Conservation (phyloP, 2,888 invertebrate species). For the Volucella zonaria region DNA sequence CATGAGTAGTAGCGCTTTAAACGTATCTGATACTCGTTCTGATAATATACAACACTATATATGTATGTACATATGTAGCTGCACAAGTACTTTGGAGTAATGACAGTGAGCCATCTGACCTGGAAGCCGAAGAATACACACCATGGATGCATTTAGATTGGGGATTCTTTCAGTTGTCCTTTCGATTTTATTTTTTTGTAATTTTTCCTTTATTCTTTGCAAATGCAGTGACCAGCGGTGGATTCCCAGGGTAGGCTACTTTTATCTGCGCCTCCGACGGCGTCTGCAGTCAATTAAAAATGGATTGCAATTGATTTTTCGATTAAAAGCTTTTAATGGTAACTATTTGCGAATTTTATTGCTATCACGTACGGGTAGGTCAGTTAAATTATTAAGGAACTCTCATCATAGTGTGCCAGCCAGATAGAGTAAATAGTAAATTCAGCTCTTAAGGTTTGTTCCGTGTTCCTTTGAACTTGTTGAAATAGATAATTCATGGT, state of each 20-base stretch:
- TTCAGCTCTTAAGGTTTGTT: slow-evolving; percentile 14
- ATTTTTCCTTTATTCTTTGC: neutral
- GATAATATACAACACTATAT: neutral
- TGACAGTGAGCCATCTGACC: slow-evolving; percentile 34
- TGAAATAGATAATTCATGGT: slow-evolving; percentile 5
- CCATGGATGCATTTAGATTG: slow-evolving; percentile 25
- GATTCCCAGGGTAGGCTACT: slow-evolving; percentile 11
- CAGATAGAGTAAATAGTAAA: slow-evolving; percentile 4
- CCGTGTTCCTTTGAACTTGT: neutral
- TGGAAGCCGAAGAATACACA: slow-evolving; percentile 30
- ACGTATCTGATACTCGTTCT: neutral
- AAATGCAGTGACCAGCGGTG: neutral
- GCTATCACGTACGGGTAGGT: neutral
- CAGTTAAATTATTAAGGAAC: slow-evolving; percentile 23
- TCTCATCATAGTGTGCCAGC: neutral
- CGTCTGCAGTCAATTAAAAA: slow-evolving; percentile 48
- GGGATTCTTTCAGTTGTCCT: neutral
- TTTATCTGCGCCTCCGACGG: neutral
- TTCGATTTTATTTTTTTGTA: neutral
- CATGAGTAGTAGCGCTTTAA: slow-evolving; percentile 1
- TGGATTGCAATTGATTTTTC: slow-evolving; percentile 55
- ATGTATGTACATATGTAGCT: neutral
- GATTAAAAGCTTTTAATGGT: slow-evolving; percentile 38
- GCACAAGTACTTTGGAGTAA: slow-evolving; percentile 19
- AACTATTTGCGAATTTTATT: slow-evolving; percentile 35